Evolutionary conservation across 2,113 vertebrate genomes (phyloP).

Genomic region (Nibea albiflora): DNA sequence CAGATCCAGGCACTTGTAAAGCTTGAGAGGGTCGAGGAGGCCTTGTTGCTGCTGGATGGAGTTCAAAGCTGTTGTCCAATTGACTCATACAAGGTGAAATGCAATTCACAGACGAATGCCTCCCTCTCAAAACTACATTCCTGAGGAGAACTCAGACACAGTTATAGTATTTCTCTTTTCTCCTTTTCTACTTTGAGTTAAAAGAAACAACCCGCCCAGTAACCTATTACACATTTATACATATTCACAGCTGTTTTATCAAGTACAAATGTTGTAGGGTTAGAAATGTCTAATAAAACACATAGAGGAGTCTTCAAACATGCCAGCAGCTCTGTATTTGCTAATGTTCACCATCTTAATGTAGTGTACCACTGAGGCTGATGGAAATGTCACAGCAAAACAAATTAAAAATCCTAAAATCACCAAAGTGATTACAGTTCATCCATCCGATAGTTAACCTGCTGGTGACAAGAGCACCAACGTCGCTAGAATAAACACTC

Average conservation of each 20-base stretch:
- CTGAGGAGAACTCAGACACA: neutral
- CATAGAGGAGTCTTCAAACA: no score
- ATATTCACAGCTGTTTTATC: neutral
- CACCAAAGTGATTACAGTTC: no score
- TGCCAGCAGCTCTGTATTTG: no score
- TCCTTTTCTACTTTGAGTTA: neutral
- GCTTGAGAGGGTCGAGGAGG: constrained; percentile 69
- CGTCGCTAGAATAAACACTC: neutral
- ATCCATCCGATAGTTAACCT: no score
- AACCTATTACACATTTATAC: neutral
- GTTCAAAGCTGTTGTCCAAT: constrained; percentile 60
- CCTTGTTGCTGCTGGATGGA: constrained; percentile 69
- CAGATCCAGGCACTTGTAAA: constrained; percentile 75
- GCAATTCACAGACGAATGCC: neutral
- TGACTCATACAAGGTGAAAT: constrained; percentile 72
- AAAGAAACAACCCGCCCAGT: neutral
- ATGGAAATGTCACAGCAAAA: no score
- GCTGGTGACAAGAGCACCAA: neutral
- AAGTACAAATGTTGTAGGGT: neutral
- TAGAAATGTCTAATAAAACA: neutral
- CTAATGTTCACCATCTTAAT: no score
- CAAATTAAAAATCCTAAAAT: no score
- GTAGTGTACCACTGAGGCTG: no score
- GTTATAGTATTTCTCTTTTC: neutral
- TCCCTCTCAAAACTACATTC: neutral